A percentile compares a stretch with the other conserved stretches of the same genome.
phyloP scores from a whole-genome alignment of 2,113 vertebrate species.

The Cyanocitta stelleri region DNA sequence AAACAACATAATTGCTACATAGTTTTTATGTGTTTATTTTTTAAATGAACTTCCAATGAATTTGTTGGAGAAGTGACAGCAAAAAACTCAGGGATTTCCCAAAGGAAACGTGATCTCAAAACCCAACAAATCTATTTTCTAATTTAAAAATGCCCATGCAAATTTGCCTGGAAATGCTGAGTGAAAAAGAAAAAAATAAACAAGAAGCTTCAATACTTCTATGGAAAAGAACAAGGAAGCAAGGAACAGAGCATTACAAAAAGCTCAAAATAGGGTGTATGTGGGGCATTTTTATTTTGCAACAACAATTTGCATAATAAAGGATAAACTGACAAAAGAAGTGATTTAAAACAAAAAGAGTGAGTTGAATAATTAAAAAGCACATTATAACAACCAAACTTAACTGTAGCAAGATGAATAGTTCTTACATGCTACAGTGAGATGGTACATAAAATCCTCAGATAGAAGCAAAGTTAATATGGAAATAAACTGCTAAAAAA shows the following conservation, averaged over 20 bases:
- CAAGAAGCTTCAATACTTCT: not conserved
- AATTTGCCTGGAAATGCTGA: not conserved
- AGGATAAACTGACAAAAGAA: constrained; percentile 38
- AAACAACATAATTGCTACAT: not conserved
- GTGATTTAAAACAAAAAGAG: constrained; percentile 36
- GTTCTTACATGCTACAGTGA: not conserved
- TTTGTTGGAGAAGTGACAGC: not conserved
- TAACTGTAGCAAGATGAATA: constrained; percentile 44
- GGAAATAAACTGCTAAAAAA: constrained; percentile 18
- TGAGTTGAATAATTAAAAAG: constrained; percentile 57
- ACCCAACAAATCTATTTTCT: not conserved
- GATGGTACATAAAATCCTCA: constrained; percentile 24
- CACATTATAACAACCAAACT: constrained; percentile 35
- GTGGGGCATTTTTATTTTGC: constrained; percentile 30
- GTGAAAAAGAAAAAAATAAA: not conserved
- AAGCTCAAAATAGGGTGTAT: constrained; percentile 19
- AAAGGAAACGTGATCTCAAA: not conserved
- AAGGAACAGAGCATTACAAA: not conserved
- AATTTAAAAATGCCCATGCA: not conserved
- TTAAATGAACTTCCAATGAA: not conserved
- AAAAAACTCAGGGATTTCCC: not conserved
- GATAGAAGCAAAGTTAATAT: not conserved
- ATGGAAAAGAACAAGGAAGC: not conserved
- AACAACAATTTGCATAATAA: constrained; percentile 38
- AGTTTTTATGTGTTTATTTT: not conserved